Evolutionary conservation across 1,140 invertebrate genomes (phyloP).

Genomic region (Temnothorax longispinosus): DNA sequence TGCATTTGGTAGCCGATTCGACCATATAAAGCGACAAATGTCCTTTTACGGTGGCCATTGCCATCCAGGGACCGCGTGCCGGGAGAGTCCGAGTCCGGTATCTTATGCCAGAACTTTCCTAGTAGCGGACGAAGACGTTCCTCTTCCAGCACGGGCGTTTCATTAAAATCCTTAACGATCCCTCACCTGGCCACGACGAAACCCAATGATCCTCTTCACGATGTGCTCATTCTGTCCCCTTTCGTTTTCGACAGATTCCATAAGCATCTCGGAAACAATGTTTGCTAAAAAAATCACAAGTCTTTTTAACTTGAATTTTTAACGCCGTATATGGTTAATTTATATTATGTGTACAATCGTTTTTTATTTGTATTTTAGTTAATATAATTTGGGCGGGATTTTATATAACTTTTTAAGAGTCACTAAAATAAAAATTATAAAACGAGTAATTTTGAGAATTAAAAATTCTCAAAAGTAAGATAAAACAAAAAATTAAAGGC

Average conservation of each 20-base stretch:
- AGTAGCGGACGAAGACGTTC: constrained; percentile 74
- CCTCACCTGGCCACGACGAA: neutral
- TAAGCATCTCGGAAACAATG: neutral
- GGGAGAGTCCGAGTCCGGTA: constrained; percentile 68
- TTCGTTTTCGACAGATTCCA: neutral
- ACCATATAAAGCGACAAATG: constrained; percentile 82
- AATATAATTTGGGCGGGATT: neutral
- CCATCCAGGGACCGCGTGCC: constrained; percentile 78
- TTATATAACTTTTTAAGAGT: neutral
- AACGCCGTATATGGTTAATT: neutral
- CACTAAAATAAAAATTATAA: neutral
- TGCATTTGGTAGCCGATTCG: constrained; percentile 82
- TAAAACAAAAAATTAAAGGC: neutral
- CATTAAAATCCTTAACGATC: constrained; percentile 75
- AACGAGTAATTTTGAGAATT: neutral
- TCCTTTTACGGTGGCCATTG: constrained; percentile 79
- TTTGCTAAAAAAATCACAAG: neutral
- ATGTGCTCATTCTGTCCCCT: neutral
- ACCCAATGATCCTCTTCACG: constrained; percentile 4
- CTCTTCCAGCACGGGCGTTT: constrained; percentile 61
- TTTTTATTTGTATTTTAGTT: neutral
- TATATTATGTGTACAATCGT: neutral
- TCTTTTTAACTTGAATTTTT: neutral
- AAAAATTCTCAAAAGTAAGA: neutral
- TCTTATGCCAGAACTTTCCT: constrained; percentile 79